phyloP scores from a whole-genome alignment of 2,888 invertebrate genomes.

The Nomada fabriciana region DNA sequence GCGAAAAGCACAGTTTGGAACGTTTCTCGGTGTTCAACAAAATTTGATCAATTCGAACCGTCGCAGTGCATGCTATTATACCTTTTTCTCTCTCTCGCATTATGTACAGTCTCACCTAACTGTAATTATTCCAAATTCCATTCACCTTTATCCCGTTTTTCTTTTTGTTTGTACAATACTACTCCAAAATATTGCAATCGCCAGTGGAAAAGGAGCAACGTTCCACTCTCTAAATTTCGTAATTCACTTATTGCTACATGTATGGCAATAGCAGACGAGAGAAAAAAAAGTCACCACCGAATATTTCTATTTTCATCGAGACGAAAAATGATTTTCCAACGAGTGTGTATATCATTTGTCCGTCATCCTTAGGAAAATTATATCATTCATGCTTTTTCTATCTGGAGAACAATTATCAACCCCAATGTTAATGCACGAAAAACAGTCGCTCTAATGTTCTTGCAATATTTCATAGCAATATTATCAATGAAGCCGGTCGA shows the following conservation, averaged over 20 bases:
- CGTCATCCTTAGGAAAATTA: too few species aligned
- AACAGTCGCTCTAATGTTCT: too few species aligned
- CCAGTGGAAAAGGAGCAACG: too few species aligned
- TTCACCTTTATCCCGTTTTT: slow-evolving; percentile 4
- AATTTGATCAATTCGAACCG: neutral
- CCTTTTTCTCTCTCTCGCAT: slow-evolving; percentile 45
- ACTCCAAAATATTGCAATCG: slow-evolving; percentile 5
- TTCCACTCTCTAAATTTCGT: neutral
- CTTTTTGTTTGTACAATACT: neutral
- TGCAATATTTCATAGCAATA: slow-evolving; percentile 18
- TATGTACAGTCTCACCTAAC: slow-evolving; percentile 51
- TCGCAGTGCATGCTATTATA: slow-evolving; percentile 44
- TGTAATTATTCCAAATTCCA: slow-evolving; percentile 30
- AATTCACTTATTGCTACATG: neutral
- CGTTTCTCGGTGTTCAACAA: slow-evolving; percentile 14
- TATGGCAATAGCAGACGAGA: too few species aligned
- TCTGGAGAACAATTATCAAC: too few species aligned
- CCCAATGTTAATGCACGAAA: too few species aligned
- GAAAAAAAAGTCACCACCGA: too few species aligned
- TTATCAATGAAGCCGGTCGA: slow-evolving; percentile 10
- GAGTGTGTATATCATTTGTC: too few species aligned
- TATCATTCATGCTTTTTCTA: too few species aligned
- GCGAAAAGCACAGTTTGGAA: neutral
- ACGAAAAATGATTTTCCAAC: neutral
- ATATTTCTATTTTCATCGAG: neutral